These are phyloP conservation scores for Spea hammondii DNA, from an alignment of 2,797 vertebrate genomes.

Conservation along the genomic window DNA sequence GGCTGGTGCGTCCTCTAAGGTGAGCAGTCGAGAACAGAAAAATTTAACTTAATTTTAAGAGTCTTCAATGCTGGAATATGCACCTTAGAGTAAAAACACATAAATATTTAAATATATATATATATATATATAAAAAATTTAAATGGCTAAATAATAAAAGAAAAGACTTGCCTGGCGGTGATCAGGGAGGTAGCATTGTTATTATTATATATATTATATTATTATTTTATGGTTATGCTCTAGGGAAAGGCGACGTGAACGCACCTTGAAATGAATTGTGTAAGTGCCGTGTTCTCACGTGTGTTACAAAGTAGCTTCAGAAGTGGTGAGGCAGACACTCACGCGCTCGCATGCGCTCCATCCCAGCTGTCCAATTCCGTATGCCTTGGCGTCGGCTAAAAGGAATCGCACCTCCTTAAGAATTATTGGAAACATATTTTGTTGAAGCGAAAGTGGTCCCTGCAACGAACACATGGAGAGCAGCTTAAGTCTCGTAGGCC, in stretches of 20 bases:
- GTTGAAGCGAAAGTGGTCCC: constrained; percentile 13
- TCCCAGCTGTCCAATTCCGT: constrained; percentile 50
- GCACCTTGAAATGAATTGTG: constrained; percentile 10
- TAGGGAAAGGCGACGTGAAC: neutral
- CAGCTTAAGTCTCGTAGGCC: constrained; percentile 53
- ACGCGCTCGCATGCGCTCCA: constrained; percentile 7
- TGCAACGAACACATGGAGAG: constrained; percentile 50
- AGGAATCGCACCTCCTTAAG: constrained; percentile 24
- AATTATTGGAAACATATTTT: constrained; percentile 52
- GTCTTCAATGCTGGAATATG: too few relatives aligned
- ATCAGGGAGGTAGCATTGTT: too few relatives aligned
- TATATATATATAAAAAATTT: too few relatives aligned
- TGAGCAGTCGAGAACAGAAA: too few relatives aligned
- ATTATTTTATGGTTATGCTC: too few relatives aligned
- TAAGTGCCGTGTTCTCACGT: constrained; percentile 24
- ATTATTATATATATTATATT: too few relatives aligned
- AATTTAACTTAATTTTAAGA: too few relatives aligned
- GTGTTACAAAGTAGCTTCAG: constrained; percentile 15
- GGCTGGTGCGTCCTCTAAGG: too few relatives aligned
- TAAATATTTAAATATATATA: too few relatives aligned
- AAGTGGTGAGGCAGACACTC: constrained; percentile 43
- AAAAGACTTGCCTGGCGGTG: too few relatives aligned
- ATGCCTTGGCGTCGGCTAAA: constrained; percentile 48
- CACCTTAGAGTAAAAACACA: too few relatives aligned
- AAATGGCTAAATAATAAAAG: too few relatives aligned